Conservation (phyloP, 2,797 vertebrate species). For the Mionectes olivaceus region DNA sequence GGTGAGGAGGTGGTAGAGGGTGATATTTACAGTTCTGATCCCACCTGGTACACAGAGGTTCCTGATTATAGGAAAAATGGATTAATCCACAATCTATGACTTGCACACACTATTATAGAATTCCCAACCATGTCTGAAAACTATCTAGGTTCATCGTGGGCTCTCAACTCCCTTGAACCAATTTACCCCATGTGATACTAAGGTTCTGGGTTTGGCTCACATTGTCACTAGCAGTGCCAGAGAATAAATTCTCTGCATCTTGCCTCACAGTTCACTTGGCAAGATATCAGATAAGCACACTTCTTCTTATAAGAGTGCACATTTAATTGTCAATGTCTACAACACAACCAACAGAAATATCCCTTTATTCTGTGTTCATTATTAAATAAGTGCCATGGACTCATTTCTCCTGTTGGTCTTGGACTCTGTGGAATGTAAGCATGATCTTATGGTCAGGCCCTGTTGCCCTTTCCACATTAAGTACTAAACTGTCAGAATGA, state of each 20-base stretch:
- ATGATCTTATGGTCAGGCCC: constrained; percentile 38
- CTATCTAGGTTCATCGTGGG: not conserved
- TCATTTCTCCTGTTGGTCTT: not conserved
- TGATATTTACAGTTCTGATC: not conserved
- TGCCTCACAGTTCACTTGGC: not conserved
- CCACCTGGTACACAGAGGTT: not conserved
- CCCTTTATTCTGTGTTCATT: not conserved
- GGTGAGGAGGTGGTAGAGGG: rapidly evolving
- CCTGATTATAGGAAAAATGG: not conserved
- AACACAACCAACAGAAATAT: not conserved
- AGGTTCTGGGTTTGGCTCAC: not conserved
- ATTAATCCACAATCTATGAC: not conserved
- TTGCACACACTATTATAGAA: not conserved
- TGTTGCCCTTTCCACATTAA: constrained; percentile 65
- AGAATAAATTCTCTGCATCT: not conserved
- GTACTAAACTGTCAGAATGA: constrained; percentile 54
- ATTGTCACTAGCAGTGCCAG: not conserved
- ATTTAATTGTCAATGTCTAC: not conserved
- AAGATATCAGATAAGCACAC: not conserved
- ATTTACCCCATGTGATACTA: not conserved
- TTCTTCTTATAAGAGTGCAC: not conserved
- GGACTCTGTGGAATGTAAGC: constrained; percentile 50
- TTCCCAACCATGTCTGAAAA: not conserved
- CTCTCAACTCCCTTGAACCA: not conserved
- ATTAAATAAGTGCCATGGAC: constrained; percentile 35